These are phyloP conservation scores for Leptinotarsa tumamoca DNA, from an alignment of 2,888 invertebrate genomes.

Conservation along the genomic window DNA sequence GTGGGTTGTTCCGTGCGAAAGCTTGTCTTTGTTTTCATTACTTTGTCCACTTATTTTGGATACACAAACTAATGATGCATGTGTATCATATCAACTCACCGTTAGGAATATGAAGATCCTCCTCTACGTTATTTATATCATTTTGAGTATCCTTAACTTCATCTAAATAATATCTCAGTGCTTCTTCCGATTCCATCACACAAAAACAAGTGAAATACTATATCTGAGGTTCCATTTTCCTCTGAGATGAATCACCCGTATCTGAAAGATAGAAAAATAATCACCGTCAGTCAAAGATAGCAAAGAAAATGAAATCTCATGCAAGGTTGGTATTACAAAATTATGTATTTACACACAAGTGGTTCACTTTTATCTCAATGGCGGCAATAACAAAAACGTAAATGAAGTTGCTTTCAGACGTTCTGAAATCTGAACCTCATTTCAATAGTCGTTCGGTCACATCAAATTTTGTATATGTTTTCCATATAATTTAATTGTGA, in stretches of 20 bases:
- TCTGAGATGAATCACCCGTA: constrained; percentile 18
- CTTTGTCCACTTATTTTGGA: neutral
- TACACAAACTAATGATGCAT: neutral
- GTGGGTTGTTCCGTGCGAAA: too few relatives aligned
- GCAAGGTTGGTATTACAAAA: constrained; percentile 22
- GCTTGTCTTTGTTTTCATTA: too few relatives aligned
- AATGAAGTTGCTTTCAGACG: neutral
- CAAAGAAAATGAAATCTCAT: constrained; percentile 9
- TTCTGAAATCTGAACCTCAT: neutral
- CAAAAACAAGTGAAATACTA: constrained; percentile 31
- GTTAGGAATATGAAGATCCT: constrained; percentile 59
- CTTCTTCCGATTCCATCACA: constrained; percentile 59
- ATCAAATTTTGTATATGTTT: too few relatives aligned
- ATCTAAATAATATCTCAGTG: constrained; percentile 59
- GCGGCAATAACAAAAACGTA: neutral
- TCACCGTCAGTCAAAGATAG: constrained; percentile 24
- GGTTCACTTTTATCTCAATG: constrained; percentile 23
- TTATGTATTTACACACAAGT: constrained; percentile 28
- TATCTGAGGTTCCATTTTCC: constrained; percentile 42
- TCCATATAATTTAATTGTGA: too few relatives aligned
- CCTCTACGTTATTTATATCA: constrained; percentile 55
- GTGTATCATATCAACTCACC: constrained; percentile 52
- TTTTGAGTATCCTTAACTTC: constrained; percentile 62
- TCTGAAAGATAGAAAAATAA: constrained; percentile 38
- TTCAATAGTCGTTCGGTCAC: too few relatives aligned